phyloP scores from a whole-genome alignment of 2,888 invertebrate genomes.

The Chouioia cunea region DNA sequence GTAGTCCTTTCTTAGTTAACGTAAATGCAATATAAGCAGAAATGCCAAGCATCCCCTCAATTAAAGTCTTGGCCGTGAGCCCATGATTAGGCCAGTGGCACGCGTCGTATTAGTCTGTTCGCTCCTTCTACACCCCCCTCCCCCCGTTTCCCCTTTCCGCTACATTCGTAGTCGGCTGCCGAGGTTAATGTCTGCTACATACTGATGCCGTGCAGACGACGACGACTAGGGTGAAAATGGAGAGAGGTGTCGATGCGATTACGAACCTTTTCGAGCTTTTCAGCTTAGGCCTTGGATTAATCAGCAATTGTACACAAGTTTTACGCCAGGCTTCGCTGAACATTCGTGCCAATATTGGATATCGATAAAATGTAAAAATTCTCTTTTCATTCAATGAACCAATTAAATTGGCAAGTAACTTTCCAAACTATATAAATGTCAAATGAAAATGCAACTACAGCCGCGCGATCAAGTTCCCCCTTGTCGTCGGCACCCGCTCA shows the following conservation, averaged over 20 bases:
- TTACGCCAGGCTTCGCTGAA: no score
- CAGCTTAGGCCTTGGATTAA: no score
- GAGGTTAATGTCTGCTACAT: slow-evolving; percentile 22
- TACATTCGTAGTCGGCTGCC: neutral
- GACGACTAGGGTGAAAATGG: neutral
- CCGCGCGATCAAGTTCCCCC: no score
- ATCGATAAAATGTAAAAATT: no score
- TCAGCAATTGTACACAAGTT: no score
- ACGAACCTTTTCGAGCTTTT: slow-evolving; percentile 4
- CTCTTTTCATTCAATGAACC: no score
- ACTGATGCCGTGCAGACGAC: slow-evolving; percentile 11
- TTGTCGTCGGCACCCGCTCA: no score
- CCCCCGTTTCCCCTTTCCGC: neutral
- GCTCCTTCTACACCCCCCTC: neutral
- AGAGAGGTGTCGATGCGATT: slow-evolving; percentile 1
- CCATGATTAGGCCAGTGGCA: slow-evolving; percentile 41
- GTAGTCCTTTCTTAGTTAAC: neutral
- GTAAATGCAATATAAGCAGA: slow-evolving; percentile 22
- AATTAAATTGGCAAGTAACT: no score
- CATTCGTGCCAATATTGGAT: no score
- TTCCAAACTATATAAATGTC: no score
- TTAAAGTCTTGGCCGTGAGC: slow-evolving; percentile 19
- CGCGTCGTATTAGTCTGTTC: slow-evolving; percentile 30
- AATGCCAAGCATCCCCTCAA: slow-evolving; percentile 18
- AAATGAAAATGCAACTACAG: no score